These are phyloP conservation scores for Daktulosphaira vitifoliae DNA, from an alignment of 1,140 invertebrate genomes.

Conservation along the genomic window DNA sequence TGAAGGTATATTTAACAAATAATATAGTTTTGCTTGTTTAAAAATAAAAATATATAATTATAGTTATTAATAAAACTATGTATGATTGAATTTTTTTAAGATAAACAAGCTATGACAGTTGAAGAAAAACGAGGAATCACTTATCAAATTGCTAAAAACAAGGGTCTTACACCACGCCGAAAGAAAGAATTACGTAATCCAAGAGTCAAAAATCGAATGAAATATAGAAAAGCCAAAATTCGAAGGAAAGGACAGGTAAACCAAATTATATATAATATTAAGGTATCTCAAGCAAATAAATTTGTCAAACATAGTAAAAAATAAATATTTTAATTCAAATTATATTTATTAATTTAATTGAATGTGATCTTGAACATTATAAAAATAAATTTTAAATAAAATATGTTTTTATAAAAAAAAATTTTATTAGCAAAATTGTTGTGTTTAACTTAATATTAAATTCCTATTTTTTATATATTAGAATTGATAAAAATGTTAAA, in stretches of 20 bases:
- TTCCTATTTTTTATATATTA: no score
- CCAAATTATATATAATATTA: no score
- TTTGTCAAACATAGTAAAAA: background rate
- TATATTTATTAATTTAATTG: slow-evolving; percentile 18
- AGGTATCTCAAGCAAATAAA: slow-evolving; percentile 29
- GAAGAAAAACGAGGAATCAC: slow-evolving; percentile 71
- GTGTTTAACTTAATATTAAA: no score
- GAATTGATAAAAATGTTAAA: no score
- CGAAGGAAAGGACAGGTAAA: slow-evolving; percentile 75
- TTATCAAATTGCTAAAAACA: slow-evolving; percentile 91
- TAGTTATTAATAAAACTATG: no score
- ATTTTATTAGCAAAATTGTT: no score
- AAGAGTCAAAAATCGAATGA: slow-evolving; percentile 82
- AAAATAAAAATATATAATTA: no score
- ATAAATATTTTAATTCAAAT: slow-evolving; percentile 19
- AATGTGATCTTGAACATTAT: no score
- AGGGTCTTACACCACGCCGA: slow-evolving; percentile 77
- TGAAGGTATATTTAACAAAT: no score
- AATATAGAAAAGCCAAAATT: slow-evolving; percentile 82
- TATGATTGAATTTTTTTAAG: background rate
- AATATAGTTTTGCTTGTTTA: no score
- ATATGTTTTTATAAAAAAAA: no score
- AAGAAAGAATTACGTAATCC: slow-evolving; percentile 90
- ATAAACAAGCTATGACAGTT: slow-evolving; percentile 39
- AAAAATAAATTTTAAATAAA: no score